These are phyloP conservation scores for Prietella phreatophila DNA, from an alignment of 2,113 vertebrate genomes.

Conservation along the genomic window DNA sequence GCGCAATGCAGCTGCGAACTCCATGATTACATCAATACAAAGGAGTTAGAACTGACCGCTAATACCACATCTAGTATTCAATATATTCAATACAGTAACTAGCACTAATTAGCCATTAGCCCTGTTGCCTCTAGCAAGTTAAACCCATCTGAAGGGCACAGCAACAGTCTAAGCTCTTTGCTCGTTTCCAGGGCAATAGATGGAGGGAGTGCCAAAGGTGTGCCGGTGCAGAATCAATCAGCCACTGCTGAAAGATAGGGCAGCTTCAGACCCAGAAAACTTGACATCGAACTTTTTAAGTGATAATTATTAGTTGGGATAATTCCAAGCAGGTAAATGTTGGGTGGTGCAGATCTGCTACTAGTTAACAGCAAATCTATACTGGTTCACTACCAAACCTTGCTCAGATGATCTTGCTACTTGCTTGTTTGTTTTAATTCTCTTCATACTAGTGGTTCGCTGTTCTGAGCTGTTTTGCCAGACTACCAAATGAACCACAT, in stretches of 20 bases:
- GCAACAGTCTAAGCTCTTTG: constrained; percentile 4
- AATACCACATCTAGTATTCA: not conserved
- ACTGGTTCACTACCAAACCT: not conserved
- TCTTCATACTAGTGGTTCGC: not conserved
- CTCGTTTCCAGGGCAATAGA: constrained; percentile 49
- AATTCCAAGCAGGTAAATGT: not conserved
- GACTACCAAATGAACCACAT: not conserved
- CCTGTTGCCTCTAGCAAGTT: not conserved
- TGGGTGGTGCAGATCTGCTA: not conserved
- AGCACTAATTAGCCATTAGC: not conserved
- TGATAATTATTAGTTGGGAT: not conserved
- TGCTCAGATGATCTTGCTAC: not conserved
- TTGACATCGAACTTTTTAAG: not conserved
- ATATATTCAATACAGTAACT: not conserved
- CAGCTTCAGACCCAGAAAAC: not conserved
- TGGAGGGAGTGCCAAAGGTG: constrained; percentile 30
- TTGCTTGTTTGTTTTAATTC: not conserved
- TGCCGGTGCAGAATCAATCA: constrained; percentile 33
- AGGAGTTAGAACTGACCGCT: not conserved
- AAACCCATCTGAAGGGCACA: constrained; percentile 13
- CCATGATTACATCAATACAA: not conserved
- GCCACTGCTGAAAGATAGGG: constrained; percentile 48
- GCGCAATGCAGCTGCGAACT: not conserved
- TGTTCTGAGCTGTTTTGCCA: not conserved
- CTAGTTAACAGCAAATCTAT: not conserved